Base-by-base conservation (phyloP, 2,888 invertebrate genomes). In the Tanypteryx hageni region DNA sequence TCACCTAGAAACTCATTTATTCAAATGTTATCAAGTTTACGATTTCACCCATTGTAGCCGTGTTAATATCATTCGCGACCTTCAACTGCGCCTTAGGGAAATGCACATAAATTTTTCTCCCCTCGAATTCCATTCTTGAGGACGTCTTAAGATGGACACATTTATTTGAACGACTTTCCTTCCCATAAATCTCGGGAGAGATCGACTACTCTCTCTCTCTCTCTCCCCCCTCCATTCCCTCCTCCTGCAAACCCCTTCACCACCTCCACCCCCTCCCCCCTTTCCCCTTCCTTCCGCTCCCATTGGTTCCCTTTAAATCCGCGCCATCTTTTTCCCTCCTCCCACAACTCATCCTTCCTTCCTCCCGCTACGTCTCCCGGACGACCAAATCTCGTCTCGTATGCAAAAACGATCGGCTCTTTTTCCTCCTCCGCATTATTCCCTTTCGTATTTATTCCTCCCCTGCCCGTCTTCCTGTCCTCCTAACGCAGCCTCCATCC, bases 401-500 rank as follows among this genome's bases (percentile, higher is more conserved):
- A 89, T 89, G 89, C 89, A 89, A 89, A 89, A 89, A 89, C 89
- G 89, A 89, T 89, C 89, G 89, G 68, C 64, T 68, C 64, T 13
- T 64, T 56, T 44, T 64, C 64, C 89, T 18, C 61, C 44, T 4
- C n/a, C n/a, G 44, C 89, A n/a, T 89, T 89, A 89, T 64, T 89
- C 89, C 89, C 58, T 89, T 89, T 89, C 89, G 64, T 89, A 89
- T 89, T 89, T 44, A 89, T 89, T 89, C 61, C 89, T 64, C 59
- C 83, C 83, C 57, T 57, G 13, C 14, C 18, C 83, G n/a, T 18
- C 57, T 57, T 76, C 76, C 76, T 11, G 7, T 76, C 31, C 82
- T 31, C 31, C 82, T 18, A 31, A 16, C 31, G 22, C 83, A 0
- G 14, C 44, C 57, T 56, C 56, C 44, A 10, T 44, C 31, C 14